Evolutionary conservation across 2,797 vertebrate species (phyloP).

Genomic region (Orientallactaga sibirica): DNA sequence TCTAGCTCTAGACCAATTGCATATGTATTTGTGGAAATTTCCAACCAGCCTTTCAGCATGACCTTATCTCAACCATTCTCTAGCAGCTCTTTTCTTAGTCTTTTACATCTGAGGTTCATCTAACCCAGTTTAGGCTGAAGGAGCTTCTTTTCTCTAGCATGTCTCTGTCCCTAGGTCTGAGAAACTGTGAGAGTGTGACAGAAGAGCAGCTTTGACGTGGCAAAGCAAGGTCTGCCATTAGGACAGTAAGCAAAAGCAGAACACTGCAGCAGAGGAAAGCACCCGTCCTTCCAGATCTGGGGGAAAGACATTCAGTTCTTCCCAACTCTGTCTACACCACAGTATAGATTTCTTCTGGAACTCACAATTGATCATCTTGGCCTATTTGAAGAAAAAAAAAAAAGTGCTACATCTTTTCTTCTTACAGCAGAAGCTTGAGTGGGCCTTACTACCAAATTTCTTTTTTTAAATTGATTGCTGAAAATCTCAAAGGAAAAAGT

Average conservation of each 20-base stretch:
- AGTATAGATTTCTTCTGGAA: background rate
- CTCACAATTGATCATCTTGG: background rate
- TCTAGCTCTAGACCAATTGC: background rate
- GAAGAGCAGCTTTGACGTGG: background rate
- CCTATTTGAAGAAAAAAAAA: background rate
- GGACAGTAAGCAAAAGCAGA: background rate
- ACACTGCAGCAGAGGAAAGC: background rate
- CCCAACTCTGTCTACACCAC: background rate
- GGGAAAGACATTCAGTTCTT: background rate
- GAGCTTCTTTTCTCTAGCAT: background rate
- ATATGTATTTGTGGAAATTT: slow-evolving; percentile 5
- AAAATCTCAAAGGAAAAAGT: background rate
- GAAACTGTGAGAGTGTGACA: background rate
- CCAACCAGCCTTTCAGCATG: background rate
- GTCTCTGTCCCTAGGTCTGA: background rate
- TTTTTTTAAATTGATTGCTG: background rate
- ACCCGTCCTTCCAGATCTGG: background rate
- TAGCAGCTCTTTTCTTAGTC: background rate
- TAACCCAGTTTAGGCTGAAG: background rate
- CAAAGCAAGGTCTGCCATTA: background rate
- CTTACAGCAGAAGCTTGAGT: slow-evolving; percentile 20
- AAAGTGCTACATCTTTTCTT: background rate
- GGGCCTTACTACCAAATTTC: background rate
- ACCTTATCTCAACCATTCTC: background rate
- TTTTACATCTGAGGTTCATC: background rate